phyloP scores from a whole-genome alignment of 2,888 invertebrate species.

The Rhagium mordax region DNA sequence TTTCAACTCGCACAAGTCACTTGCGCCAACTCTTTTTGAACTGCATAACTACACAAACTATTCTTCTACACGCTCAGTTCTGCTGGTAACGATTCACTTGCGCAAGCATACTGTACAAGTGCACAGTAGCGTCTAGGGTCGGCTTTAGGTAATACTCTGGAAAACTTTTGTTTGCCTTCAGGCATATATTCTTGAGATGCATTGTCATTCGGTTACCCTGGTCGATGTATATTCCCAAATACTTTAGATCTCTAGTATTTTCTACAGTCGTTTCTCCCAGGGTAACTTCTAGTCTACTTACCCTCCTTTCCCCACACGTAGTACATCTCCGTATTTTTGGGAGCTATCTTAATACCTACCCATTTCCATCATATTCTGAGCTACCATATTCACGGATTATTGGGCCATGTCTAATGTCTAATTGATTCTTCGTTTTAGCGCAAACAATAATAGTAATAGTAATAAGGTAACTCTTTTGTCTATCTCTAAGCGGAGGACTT shows the following conservation, averaged over 20 bases:
- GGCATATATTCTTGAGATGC: neutral
- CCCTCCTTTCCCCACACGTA: neutral
- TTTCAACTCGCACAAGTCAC: no score
- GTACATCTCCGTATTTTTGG: constrained; percentile 24
- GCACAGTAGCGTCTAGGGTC: no score
- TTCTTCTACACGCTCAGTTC: no score
- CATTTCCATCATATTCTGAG: neutral
- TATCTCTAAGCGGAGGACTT: neutral
- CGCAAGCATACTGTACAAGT: no score
- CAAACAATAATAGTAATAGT: constrained; percentile 28
- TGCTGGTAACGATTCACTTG: no score
- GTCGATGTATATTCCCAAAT: constrained; percentile 1
- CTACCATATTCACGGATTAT: neutral
- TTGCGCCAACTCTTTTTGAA: no score
- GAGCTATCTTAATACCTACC: no score
- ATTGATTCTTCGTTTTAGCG: neutral
- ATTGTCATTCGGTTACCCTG: neutral
- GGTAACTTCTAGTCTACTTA: neutral
- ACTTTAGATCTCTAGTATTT: neutral
- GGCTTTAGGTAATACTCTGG: no score
- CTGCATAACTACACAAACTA: no score
- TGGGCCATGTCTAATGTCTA: neutral
- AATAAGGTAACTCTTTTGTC: neutral
- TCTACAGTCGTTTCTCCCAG: neutral
- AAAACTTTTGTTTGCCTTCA: no score